Conservation (phyloP, 2,113 vertebrate genomes). For the Tachysurus fulvidraco region DNA sequence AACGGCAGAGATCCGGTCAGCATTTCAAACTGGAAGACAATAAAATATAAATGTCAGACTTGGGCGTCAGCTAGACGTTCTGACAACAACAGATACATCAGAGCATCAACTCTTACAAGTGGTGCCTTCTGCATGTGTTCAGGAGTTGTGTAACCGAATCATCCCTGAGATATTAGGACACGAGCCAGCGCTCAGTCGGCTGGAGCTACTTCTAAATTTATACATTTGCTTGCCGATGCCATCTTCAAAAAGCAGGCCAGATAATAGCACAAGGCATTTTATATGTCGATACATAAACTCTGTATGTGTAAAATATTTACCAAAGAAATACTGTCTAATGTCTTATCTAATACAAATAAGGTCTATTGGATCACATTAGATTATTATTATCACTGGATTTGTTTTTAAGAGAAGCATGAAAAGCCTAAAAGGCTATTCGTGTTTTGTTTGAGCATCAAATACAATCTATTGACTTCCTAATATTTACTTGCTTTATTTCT, state of each 20-base stretch:
- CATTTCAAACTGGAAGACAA: conserved; percentile 90
- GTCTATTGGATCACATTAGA: background rate
- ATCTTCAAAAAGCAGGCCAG: conserved; percentile 2
- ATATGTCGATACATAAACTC: background rate
- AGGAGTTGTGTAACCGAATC: conserved; percentile 21
- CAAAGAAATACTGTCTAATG: background rate
- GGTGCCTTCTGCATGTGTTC: background rate
- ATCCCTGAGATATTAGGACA: conserved; percentile 18
- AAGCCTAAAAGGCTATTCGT: background rate
- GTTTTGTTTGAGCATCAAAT: background rate
- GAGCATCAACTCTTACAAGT: conserved; percentile 19
- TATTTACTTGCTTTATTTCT: background rate
- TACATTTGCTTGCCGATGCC: background rate
- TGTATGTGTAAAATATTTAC: background rate
- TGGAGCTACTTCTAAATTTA: conserved; percentile 29
- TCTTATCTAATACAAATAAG: background rate
- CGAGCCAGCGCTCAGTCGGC: conserved; percentile 2
- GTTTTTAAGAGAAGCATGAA: background rate
- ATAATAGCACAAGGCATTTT: conserved; percentile 7
- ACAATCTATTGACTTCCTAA: background rate
- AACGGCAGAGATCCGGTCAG: conserved; percentile 93
- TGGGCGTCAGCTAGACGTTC: background rate
- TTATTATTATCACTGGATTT: background rate
- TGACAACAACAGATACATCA: conserved; percentile 27
- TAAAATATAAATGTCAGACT: conserved; percentile 42